Evolutionary conservation across 2,888 invertebrate genomes (phyloP).

Genomic region (Melinaea marsaeus): DNA sequence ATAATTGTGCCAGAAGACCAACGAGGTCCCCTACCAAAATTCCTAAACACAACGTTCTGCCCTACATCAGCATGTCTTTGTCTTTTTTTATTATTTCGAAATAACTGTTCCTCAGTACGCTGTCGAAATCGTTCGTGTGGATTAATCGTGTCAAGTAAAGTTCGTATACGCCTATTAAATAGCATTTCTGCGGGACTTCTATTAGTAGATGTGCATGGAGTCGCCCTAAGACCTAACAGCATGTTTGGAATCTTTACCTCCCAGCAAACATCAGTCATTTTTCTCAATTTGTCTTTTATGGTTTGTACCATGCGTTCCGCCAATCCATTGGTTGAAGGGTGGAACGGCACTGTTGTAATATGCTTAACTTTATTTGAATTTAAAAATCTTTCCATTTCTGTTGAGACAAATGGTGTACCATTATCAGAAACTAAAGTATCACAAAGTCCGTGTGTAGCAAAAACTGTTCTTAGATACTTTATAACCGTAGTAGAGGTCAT

Average conservation of each 20-base stretch:
- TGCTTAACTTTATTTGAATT: constrained; percentile 26
- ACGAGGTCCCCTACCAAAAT: too few relatives aligned
- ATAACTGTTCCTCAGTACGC: too few relatives aligned
- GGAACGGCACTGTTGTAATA: constrained; percentile 29
- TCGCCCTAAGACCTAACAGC: constrained; percentile 12
- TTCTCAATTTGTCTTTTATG: constrained; percentile 27
- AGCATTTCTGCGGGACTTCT: constrained; percentile 25
- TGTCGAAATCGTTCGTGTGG: constrained; percentile 12
- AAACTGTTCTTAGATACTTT: constrained; percentile 21
- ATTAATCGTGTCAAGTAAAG: constrained; percentile 21
- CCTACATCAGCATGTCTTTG: too few relatives aligned
- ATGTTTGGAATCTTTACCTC: constrained; percentile 20
- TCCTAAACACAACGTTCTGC: too few relatives aligned
- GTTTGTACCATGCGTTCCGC: constrained; percentile 32
- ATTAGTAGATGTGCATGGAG: constrained; percentile 22
- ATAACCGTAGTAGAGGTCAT: constrained; percentile 26
- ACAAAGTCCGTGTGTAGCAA: constrained; percentile 26
- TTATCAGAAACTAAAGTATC: constrained; percentile 26
- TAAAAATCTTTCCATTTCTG: constrained; percentile 24
- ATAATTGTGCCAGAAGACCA: too few relatives aligned
- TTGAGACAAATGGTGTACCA: constrained; percentile 26
- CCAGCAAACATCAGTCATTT: constrained; percentile 26
- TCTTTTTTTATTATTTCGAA: too few relatives aligned
- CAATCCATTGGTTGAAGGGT: constrained; percentile 31
- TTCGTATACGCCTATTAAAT: constrained; percentile 24